phyloP scores from a whole-genome alignment of 2,113 vertebrate genomes.

The Cyprinus carpio region DNA sequence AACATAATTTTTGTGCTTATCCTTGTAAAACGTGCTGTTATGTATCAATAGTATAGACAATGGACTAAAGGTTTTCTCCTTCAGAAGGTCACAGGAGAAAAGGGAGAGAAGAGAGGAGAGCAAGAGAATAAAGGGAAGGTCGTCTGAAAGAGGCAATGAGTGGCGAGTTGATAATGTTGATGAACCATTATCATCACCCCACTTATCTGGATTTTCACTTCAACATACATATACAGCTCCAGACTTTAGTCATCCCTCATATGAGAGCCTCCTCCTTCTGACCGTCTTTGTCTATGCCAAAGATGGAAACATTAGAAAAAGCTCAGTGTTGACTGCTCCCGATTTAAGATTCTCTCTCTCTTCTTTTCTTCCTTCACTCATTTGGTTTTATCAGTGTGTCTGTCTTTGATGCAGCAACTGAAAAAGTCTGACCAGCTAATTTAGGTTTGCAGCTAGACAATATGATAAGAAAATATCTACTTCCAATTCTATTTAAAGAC shows the following conservation, averaged over 20 bases:
- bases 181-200: conserved; percentile 67
- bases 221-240: conserved; percentile 48
- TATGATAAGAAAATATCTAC: neutral
- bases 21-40: neutral
- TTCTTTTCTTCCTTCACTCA: neutral
- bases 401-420: neutral
- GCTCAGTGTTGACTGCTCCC: conserved; percentile 51
- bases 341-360: neutral
- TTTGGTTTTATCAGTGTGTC: conserved; percentile 11
- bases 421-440: neutral
- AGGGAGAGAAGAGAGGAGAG: conserved; percentile 36
- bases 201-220: conserved; percentile 62
- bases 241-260: conserved; percentile 53
- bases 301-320: conserved; percentile 48
- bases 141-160: conserved; percentile 55
- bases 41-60: neutral
- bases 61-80: neutral
- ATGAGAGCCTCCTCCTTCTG: conserved; percentile 48
- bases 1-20: neutral
- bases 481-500: neutral
- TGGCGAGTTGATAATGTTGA: conserved; percentile 67
- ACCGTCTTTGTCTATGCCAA: conserved; percentile 43
- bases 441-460: neutral
- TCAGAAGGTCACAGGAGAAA: conserved; percentile 40
- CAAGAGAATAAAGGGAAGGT: conserved; percentile 61